Evolutionary conservation across 2,888 invertebrate species (phyloP).

Genomic region (Spilarctia lutea): DNA sequence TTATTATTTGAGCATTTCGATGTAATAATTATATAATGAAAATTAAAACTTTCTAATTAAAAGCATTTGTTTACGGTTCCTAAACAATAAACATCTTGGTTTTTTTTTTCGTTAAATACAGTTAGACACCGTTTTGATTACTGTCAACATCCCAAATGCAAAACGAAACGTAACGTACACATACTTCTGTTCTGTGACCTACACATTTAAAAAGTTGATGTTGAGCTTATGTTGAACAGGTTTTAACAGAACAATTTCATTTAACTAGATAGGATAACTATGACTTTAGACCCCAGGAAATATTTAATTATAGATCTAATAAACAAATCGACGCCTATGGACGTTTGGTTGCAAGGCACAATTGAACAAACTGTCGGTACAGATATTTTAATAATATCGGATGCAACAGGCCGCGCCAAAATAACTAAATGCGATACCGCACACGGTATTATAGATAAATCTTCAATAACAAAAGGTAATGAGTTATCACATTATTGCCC

Average conservation of each 20-base stretch:
- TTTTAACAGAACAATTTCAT: background rate
- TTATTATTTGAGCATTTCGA: background rate
- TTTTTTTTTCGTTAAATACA: too few species aligned
- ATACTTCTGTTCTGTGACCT: too few species aligned
- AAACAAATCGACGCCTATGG: conserved; percentile 68
- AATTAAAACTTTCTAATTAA: background rate
- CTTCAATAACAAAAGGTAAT: conserved; percentile 73
- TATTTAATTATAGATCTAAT: conserved; percentile 73
- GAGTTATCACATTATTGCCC: background rate
- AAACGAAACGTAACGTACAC: background rate
- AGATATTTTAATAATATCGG: conserved; percentile 78
- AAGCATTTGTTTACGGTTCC: background rate
- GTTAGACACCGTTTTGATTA: background rate
- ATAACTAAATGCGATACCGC: conserved; percentile 78
- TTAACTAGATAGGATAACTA: conserved; percentile 26
- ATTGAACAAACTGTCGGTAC: conserved; percentile 79
- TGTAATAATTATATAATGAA: background rate
- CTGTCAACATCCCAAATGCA: background rate
- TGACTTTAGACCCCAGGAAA: conserved; percentile 71
- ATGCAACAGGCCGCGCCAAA: conserved; percentile 74
- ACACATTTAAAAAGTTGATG: background rate
- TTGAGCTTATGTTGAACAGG: background rate
- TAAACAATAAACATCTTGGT: too few species aligned
- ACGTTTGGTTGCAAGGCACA: conserved; percentile 83
- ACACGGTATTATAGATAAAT: conserved; percentile 73